phyloP scores from a whole-genome alignment of 1,140 invertebrate genomes.

The Odontomachus brunneus region DNA sequence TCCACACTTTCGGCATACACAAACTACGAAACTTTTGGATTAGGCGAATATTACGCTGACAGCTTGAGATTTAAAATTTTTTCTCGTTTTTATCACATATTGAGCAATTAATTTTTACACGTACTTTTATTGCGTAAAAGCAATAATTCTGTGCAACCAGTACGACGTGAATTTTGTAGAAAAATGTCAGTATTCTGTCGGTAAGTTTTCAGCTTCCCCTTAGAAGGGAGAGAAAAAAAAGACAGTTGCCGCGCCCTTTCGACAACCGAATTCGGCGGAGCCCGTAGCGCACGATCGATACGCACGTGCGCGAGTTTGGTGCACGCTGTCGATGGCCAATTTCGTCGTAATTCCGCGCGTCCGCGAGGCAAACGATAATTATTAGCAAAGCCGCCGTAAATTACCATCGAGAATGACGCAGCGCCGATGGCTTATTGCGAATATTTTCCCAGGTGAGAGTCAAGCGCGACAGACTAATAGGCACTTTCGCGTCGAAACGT shows the following conservation, averaged over 20 bases:
- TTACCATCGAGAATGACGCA: slow-evolving; percentile 50
- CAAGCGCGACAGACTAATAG: slow-evolving; percentile 59
- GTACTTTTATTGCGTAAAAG: no score
- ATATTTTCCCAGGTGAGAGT: slow-evolving; percentile 54
- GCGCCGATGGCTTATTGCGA: slow-evolving; percentile 59
- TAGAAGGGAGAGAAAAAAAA: slow-evolving; percentile 10
- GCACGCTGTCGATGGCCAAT: slow-evolving; percentile 23
- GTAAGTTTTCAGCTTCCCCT: no score
- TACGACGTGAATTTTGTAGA: no score
- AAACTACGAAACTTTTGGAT: no score
- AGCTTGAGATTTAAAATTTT: no score
- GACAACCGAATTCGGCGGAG: background rate
- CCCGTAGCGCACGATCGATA: background rate
- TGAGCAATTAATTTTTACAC: no score
- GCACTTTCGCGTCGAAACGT: slow-evolving; percentile 52
- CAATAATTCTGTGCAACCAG: no score
- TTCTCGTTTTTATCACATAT: no score
- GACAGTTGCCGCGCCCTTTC: background rate
- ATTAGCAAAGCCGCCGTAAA: slow-evolving; percentile 54
- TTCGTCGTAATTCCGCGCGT: slow-evolving; percentile 51
- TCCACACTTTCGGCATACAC: no score
- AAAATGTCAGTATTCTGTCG: no score
- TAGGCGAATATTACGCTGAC: no score
- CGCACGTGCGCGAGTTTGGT: background rate
- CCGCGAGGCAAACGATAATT: slow-evolving; percentile 48